Base-by-base conservation (phyloP, 37 sponge, comb jelly and placozoan species). In the Agelas oroides region DNA sequence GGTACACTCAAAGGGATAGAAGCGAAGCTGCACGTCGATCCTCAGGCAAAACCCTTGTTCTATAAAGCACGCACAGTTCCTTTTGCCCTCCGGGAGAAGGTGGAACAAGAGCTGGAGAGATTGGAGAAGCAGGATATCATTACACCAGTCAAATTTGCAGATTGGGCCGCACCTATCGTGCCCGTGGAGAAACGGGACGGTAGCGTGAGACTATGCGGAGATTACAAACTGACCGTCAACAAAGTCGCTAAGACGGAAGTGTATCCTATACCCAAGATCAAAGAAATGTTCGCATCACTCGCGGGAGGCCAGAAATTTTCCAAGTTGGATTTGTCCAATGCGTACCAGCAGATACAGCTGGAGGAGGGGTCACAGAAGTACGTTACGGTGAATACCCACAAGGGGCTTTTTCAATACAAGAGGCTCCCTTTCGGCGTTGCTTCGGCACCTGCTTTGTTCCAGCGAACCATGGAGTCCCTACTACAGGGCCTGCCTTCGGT, bases 211-310 rank as follows among this genome's bases (percentile, higher is more conserved):
- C 36, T 86, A 13, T 86, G 80, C 35, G 87, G 87, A 30, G 87
- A 86, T n/a, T 84, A 83, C 70, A 62, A 84, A 52, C 21, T 79
- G 2, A 84, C 86, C 23, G 77, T 82, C 31, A 84, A 79, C 70
- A 1, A 16, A 59, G 78, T 28, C 11, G 56, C 57, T 2, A 78
- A 40, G 15, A 18, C 38, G 36, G 86, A 84, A 16, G 12, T 34
- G 27, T 72, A 72, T 34, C 72, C 83, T 37, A 33, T 82, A 16
- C 80, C 80, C 15, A 38, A 52, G 52, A 63, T 79, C 24, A 66
- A 79, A 14, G 80, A 79, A 21, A 36, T 79, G 25, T 79, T 79
- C 31, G 65, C 80, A 24, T 64, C 80, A 17, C 36, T 79, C 37
- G 28, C 80, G 21, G 65, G 65, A 36, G 64, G 80, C 12, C 16